These are phyloP conservation scores for Petrolisthes manimaculis DNA, from an alignment of 2,888 invertebrate species.

Conservation along the genomic window DNA sequence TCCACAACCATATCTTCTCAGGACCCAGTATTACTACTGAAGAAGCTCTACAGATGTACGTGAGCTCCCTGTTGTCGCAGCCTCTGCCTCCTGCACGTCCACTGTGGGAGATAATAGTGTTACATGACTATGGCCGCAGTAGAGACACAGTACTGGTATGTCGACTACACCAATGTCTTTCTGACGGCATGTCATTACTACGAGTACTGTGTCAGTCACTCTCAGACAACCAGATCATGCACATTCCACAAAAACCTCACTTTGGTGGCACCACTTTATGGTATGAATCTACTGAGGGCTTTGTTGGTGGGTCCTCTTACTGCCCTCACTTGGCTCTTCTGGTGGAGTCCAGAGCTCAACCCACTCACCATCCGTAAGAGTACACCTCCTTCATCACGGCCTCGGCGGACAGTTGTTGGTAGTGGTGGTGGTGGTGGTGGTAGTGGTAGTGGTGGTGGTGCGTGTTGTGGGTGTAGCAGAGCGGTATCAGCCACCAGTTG, in stretches of 20 bases:
- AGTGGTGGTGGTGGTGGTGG: slow-evolving; percentile 40
- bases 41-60: slow-evolving; percentile 68
- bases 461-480: slow-evolving; percentile 40
- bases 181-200: slow-evolving; percentile 73
- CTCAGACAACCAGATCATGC: slow-evolving; percentile 69
- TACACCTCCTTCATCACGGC: slow-evolving; percentile 34
- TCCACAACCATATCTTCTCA: slow-evolving; percentile 72
- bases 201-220: slow-evolving; percentile 68
- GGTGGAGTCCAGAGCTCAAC: slow-evolving; percentile 71
- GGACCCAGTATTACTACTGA: slow-evolving; percentile 69
- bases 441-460: slow-evolving; percentile 35
- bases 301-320: slow-evolving; percentile 73
- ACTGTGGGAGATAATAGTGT: slow-evolving; percentile 74
- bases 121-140: slow-evolving; percentile 71
- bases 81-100: slow-evolving; percentile 71
- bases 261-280: slow-evolving; percentile 70
- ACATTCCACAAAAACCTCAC: slow-evolving; percentile 69
- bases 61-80: slow-evolving; percentile 71
- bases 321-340: slow-evolving; percentile 72
- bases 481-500: slow-evolving; percentile 11
- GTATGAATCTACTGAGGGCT: slow-evolving; percentile 71
- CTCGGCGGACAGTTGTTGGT: slow-evolving; percentile 37
- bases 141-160: slow-evolving; percentile 72
- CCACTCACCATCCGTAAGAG: slow-evolving; percentile 68
- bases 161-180: slow-evolving; percentile 73